Conservation (phyloP, 2,888 invertebrate species). For the Drosophila dives region DNA sequence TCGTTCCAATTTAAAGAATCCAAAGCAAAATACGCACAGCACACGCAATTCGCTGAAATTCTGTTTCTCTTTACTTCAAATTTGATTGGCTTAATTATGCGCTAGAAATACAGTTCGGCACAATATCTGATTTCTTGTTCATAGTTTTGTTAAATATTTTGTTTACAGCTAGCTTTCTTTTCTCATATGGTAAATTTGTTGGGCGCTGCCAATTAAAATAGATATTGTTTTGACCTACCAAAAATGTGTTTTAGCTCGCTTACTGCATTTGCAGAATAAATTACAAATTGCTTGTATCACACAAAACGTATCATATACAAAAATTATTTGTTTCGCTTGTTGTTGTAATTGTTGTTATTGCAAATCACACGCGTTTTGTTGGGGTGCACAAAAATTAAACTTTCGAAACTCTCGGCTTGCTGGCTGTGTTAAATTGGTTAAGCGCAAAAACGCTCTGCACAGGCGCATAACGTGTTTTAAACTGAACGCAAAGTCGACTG, state of each 20-base stretch:
- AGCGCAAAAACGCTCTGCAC: conserved; percentile 74
- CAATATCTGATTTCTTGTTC: conserved; percentile 30
- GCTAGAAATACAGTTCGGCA: conserved; percentile 54
- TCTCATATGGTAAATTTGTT: conserved; percentile 67
- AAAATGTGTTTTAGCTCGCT: conserved; percentile 47
- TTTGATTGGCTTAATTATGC: conserved; percentile 75
- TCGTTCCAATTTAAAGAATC: conserved; percentile 32
- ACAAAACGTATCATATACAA: conserved; percentile 48
- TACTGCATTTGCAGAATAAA: conserved; percentile 73
- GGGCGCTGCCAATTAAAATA: conserved; percentile 74
- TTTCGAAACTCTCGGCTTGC: conserved; percentile 62
- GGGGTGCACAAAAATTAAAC: conserved; percentile 52
- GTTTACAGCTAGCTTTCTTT: conserved; percentile 70
- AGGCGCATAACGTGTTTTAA: conserved; percentile 77
- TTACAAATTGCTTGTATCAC: conserved; percentile 53
- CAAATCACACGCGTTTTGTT: conserved; percentile 56
- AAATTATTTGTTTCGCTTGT: conserved; percentile 26
- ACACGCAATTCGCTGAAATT: conserved; percentile 51
- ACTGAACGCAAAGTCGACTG: conserved; percentile 58
- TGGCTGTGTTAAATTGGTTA: conserved; percentile 36
- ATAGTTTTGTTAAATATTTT: conserved; percentile 16
- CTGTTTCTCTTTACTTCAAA: conserved; percentile 38
- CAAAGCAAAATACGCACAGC: conserved; percentile 12
- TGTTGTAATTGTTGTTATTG: conserved; percentile 37
- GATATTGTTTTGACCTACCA: conserved; percentile 73